Evolutionary conservation across 2,113 vertebrate species (phyloP).

Genomic region (Pyrgilauda ruficollis): DNA sequence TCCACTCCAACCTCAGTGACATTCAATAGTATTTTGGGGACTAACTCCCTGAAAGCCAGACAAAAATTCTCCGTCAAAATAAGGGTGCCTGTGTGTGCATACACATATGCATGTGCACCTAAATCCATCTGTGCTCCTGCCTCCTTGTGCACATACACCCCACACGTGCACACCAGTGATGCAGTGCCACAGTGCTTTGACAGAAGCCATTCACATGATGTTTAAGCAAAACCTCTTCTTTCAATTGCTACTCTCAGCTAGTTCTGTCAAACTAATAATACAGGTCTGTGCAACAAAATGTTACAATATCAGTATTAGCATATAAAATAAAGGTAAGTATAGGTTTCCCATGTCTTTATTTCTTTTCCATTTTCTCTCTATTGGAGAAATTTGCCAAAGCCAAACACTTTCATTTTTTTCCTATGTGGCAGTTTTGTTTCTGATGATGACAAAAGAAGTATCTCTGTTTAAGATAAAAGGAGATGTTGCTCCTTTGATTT

Average conservation of each 20-base stretch:
- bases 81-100: neutral
- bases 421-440: neutral
- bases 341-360: slow-evolving; percentile 67
- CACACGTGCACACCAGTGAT: neutral
- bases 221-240: slow-evolving; percentile 21
- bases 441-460: neutral
- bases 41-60: neutral
- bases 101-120: neutral
- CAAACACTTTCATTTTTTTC: slow-evolving; percentile 28
- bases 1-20: neutral
- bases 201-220: neutral
- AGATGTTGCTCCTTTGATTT: neutral
- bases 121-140: neutral
- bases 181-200: neutral
- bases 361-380: slow-evolving; percentile 40
- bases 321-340: slow-evolving; percentile 63
- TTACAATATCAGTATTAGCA: slow-evolving; percentile 55
- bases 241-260: slow-evolving; percentile 21
- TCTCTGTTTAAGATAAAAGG: neutral
- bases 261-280: slow-evolving; percentile 59
- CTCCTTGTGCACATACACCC: neutral
- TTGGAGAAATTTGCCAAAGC: slow-evolving; percentile 57
- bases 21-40: neutral
- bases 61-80: neutral
- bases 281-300: slow-evolving; percentile 23